Evolutionary conservation across 2,888 invertebrate species (phyloP), one percentile per base, ranked within the genome.

Genomic region (Villa cingulata): DNA sequence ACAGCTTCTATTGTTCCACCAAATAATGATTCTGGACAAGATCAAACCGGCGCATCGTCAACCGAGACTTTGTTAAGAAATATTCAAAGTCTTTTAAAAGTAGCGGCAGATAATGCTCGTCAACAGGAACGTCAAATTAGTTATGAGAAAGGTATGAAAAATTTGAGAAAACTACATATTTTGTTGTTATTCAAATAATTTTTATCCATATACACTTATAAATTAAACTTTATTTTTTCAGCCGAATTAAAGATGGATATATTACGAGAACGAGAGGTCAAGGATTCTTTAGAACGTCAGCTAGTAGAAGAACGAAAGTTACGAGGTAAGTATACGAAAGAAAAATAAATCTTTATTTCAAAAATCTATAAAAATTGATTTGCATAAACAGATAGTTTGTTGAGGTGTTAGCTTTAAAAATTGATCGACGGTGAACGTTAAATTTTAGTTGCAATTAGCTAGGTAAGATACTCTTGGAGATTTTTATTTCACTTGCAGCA

Each of bases 171-270:
- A 23, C 23, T 23, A 6, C 23, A 23, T 6, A 23, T 23, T 4
- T 6, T 9, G 4, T 49, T 27, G 17, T n/a, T 10, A 27, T 7
- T 29, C 16, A 10, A n/a, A 41, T 15, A 6, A 7, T 23, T 23
- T 23, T 23, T 23, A 6, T 7, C 23, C 7, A 4, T 4, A 23
- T 23, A 6, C 9, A 38, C 10, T 16, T 10, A 19, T 18, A 14
- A 14, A 18, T 48, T 46, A 49, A 44, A 27, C 39, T 37, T 46
- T 46, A 39, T 37, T 9, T 36, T 12, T 20, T 80, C 81, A 95
- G 95, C 92, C 66, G 94, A 95, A 74, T 75, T 95, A 59, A 92
- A 92, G 73, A 90, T 92, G 88, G 94, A 94, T 71, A 83, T 94
- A 53, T 74, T 92, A 56, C 77, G 91, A 62, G 94, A 95, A 72